phyloP scores from a whole-genome alignment of 2,113 vertebrate genomes.

The Pluvianellus socialis region DNA sequence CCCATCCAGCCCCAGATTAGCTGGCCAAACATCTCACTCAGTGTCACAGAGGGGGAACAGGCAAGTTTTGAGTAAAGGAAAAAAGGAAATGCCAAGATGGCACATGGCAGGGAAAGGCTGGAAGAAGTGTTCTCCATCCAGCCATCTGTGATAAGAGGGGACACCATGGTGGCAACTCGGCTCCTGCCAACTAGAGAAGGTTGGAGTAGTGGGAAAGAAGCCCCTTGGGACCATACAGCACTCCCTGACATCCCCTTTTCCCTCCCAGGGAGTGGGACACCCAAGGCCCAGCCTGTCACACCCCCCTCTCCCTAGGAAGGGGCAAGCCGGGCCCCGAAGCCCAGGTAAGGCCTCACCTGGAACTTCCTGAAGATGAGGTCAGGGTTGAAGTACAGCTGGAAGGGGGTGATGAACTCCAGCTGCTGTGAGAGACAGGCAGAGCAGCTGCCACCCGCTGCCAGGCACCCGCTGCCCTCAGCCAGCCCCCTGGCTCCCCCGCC shows the following conservation, averaged over 20 bases:
- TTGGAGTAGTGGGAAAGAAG: rapidly evolving
- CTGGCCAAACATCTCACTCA: background rate
- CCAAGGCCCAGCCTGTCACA: rapidly evolving
- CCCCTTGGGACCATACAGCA: background rate
- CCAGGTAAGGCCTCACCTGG: constrained; percentile 73
- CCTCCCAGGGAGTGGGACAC: background rate
- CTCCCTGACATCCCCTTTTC: too few relatives aligned
- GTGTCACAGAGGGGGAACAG: too few relatives aligned
- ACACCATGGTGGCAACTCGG: rapidly evolving
- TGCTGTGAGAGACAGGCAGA: constrained; percentile 73
- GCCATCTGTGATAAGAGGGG: background rate
- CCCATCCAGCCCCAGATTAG: background rate
- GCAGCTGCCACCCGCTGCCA: background rate
- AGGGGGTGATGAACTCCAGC: constrained; percentile 84
- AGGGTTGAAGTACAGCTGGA: constrained; percentile 89
- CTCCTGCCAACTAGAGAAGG: rapidly evolving
- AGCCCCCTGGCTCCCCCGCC: background rate
- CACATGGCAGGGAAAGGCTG: background rate
- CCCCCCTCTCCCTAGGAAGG: background rate
- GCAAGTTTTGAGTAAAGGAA: background rate
- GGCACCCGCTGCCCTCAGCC: background rate
- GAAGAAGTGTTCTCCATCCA: rapidly evolving
- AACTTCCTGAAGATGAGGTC: constrained; percentile 84
- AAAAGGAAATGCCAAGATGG: background rate
- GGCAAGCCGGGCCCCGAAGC: background rate